These are phyloP conservation scores for Pachymerium ferrugineum DNA, from an alignment of 2,888 invertebrate species.

Conservation along the genomic window DNA sequence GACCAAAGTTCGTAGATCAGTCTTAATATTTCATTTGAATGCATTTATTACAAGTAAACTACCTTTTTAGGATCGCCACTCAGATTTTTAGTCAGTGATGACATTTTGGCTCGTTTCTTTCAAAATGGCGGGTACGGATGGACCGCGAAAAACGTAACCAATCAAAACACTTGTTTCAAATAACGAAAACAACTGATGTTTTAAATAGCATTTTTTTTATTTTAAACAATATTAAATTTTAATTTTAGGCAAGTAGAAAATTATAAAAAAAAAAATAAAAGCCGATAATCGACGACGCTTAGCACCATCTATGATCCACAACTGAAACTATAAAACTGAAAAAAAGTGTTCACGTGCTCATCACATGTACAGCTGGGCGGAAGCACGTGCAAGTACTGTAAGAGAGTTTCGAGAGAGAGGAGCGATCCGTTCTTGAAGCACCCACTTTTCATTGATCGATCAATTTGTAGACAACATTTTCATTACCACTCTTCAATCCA, in stretches of 20 bases:
- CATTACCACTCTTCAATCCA: too few relatives aligned
- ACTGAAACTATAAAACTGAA: not conserved
- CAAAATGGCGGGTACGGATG: conserved; percentile 4
- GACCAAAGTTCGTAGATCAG: too few relatives aligned
- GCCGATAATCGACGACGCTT: not conserved
- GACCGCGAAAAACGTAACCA: not conserved
- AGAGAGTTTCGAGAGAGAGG: not conserved
- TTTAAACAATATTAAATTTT: too few relatives aligned
- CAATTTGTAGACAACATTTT: too few relatives aligned
- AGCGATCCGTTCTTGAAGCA: not conserved
- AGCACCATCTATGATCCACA: too few relatives aligned
- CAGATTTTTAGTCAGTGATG: not conserved
- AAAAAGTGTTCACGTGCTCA: not conserved
- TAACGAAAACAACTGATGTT: too few relatives aligned
- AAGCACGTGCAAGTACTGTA: conserved; percentile 17
- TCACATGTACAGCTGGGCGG: conserved; percentile 8
- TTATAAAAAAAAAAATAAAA: not conserved
- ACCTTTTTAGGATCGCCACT: not conserved
- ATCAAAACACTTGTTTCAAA: not conserved
- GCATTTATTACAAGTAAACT: too few relatives aligned
- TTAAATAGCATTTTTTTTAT: too few relatives aligned
- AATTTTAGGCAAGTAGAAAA: too few relatives aligned
- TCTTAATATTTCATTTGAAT: too few relatives aligned
- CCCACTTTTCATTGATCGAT: not conserved
- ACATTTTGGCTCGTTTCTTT: conserved; percentile 20